Conservation (phyloP, 2,888 invertebrate species). For the Drosophila nr. fundita region DNA sequence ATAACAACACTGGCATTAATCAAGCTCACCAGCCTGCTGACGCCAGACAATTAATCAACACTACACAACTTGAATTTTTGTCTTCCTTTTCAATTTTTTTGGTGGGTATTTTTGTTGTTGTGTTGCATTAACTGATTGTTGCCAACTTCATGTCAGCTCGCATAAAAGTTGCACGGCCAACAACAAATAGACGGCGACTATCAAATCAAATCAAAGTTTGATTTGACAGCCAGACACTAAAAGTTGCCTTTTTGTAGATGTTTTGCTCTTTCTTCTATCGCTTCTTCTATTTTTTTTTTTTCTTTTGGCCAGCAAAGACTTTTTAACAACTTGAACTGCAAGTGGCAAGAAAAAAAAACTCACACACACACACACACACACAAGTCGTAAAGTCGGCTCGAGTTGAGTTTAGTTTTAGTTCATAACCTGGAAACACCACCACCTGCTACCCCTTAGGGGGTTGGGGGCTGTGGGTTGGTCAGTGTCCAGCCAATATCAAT, state of each 20-base stretch:
- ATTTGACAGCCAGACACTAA: constrained; percentile 73
- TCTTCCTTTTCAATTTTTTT: background rate
- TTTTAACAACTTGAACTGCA: constrained; percentile 67
- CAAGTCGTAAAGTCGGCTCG: constrained; percentile 35
- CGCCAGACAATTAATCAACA: constrained; percentile 63
- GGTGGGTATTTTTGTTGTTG: background rate
- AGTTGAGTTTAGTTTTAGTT: constrained; percentile 30
- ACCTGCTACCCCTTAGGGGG: background rate
- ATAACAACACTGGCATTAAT: constrained; percentile 62
- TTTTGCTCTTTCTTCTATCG: background rate
- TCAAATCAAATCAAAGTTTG: constrained; percentile 78
- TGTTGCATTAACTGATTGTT: constrained; percentile 75
- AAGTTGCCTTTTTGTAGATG: constrained; percentile 18
- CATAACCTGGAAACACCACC: constrained; percentile 25
- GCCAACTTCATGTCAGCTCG: constrained; percentile 68
- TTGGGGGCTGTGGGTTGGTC: background rate
- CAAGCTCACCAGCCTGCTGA: constrained; percentile 47
- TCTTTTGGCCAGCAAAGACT: constrained; percentile 38
- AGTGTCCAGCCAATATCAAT: constrained; percentile 70
- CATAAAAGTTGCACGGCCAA: constrained; percentile 66
- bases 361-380: constrained; percentile 3
- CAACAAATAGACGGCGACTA: constrained; percentile 33
- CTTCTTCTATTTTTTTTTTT: constrained; percentile 30
- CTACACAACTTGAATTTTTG: constrained; percentile 27
- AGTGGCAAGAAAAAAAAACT: constrained; percentile 47